These are phyloP conservation scores for Drosophila pseudoobscura DNA, from an alignment of 1,140 invertebrate species.

Conservation along the genomic window DNA sequence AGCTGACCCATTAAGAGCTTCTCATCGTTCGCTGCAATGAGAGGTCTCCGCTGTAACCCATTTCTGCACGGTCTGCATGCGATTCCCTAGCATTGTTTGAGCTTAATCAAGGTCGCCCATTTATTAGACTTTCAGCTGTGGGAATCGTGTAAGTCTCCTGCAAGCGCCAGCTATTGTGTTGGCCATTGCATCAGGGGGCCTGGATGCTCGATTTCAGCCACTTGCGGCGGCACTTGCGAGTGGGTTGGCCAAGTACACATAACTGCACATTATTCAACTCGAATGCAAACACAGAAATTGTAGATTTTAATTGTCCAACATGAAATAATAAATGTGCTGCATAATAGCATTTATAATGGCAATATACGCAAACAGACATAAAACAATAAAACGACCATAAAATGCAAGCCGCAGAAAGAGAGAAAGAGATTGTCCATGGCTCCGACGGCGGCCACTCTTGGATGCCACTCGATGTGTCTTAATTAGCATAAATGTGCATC, in stretches of 20 bases:
- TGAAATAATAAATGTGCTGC: slow-evolving; percentile 69
- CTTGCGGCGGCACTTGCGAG: not conserved
- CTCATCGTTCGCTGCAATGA: not conserved
- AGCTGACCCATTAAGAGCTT: slow-evolving; percentile 6
- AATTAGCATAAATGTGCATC: slow-evolving; percentile 76
- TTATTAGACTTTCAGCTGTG: slow-evolving; percentile 44
- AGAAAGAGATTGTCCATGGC: slow-evolving; percentile 42
- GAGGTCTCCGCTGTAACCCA: slow-evolving; percentile 11
- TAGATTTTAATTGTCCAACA: slow-evolving; percentile 57
- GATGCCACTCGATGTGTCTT: slow-evolving; percentile 67
- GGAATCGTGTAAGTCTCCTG: slow-evolving; percentile 20
- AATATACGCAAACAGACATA: slow-evolving; percentile 54
- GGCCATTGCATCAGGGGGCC: slow-evolving; percentile 38
- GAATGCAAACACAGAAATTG: slow-evolving; percentile 42
- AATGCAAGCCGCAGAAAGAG: slow-evolving; percentile 63
- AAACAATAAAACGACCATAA: slow-evolving; percentile 69
- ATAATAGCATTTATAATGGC: slow-evolving; percentile 69
- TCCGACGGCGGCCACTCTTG: slow-evolving; percentile 17
- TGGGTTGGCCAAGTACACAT: slow-evolving; percentile 36
- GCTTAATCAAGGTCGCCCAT: slow-evolving; percentile 47
- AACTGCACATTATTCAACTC: slow-evolving; percentile 51
- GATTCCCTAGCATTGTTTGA: slow-evolving; percentile 32
- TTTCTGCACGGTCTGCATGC: slow-evolving; percentile 17
- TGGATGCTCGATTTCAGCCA: slow-evolving; percentile 10
- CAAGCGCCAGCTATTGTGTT: slow-evolving; percentile 27